Evolutionary conservation across 53 echinoderm and acorn worm genomes (phyloP).

Genomic region (Patiria pectinifera): DNA sequence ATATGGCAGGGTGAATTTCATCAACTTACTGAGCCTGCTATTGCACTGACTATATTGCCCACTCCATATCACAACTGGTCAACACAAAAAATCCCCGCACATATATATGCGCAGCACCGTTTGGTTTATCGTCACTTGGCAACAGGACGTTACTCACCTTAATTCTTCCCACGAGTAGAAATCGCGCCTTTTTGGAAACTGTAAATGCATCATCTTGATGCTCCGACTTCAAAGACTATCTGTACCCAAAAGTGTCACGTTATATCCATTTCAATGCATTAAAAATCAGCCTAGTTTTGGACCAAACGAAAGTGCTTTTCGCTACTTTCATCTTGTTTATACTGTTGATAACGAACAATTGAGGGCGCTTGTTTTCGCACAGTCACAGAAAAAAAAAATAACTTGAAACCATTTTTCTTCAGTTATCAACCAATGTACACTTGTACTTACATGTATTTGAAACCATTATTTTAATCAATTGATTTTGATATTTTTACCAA

Average conservation of each 20-base stretch:
- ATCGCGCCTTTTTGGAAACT: conserved; percentile 79
- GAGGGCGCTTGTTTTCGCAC: conserved; percentile 39
- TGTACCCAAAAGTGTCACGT: background rate
- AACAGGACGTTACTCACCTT: conserved; percentile 70
- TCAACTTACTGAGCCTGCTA: too few species aligned
- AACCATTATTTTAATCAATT: too few species aligned
- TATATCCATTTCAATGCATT: conserved; percentile 31
- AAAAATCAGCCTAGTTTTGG: background rate
- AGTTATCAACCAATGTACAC: too few species aligned
- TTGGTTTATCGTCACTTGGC: conserved; percentile 36
- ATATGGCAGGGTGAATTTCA: too few species aligned
- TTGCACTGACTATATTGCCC: background rate
- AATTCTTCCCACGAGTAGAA: conserved; percentile 94
- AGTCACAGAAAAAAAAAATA: too few species aligned
- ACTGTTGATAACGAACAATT: conserved; percentile 11
- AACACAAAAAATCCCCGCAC: conserved; percentile 2
- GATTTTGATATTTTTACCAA: background rate
- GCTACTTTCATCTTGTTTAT: conserved; percentile 26
- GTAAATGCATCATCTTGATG: conserved; percentile 85
- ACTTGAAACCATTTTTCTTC: too few species aligned
- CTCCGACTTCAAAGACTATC: background rate
- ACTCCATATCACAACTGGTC: conserved; percentile 2
- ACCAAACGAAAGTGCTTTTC: background rate
- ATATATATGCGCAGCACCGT: background rate
- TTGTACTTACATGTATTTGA: too few species aligned